Evolutionary conservation across 2,113 vertebrate genomes (phyloP).

Genomic region (Paradoxurus hermaphroditus): DNA sequence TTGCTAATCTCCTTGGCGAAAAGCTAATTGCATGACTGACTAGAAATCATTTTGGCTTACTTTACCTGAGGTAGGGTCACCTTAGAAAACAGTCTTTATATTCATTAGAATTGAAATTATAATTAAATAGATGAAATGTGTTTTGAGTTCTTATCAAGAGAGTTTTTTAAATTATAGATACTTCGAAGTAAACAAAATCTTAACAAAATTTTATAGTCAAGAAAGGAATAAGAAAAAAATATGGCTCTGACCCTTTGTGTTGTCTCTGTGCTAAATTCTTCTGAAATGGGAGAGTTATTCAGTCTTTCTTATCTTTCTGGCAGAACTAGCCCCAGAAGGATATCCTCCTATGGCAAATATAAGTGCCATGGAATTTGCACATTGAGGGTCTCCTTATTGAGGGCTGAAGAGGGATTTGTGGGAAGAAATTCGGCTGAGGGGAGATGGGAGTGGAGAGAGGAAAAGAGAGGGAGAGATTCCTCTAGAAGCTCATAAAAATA

Average conservation of each 20-base stretch:
- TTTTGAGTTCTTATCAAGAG: neutral
- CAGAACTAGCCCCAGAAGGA: neutral
- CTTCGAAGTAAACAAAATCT: slow-evolving; percentile 10
- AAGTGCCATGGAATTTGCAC: neutral
- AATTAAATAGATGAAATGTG: neutral
- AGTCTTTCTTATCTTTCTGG: neutral
- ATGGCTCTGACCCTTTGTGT: neutral
- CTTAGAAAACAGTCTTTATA: neutral
- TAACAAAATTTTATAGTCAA: neutral
- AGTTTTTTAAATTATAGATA: neutral
- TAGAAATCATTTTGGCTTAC: neutral
- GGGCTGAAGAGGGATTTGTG: neutral
- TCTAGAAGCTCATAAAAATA: neutral
- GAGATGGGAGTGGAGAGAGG: neutral
- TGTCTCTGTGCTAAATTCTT: neutral
- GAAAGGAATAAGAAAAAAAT: neutral
- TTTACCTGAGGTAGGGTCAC: neutral
- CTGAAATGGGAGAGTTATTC: neutral
- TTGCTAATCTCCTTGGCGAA: neutral
- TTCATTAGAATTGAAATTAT: slow-evolving; percentile 16
- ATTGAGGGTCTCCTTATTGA: neutral
- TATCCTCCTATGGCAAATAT: neutral
- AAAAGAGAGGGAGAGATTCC: neutral
- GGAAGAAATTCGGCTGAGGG: neutral
- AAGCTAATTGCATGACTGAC: neutral